Conservation (phyloP, 2,797 vertebrate genomes). For the Antennarius maculatus region DNA sequence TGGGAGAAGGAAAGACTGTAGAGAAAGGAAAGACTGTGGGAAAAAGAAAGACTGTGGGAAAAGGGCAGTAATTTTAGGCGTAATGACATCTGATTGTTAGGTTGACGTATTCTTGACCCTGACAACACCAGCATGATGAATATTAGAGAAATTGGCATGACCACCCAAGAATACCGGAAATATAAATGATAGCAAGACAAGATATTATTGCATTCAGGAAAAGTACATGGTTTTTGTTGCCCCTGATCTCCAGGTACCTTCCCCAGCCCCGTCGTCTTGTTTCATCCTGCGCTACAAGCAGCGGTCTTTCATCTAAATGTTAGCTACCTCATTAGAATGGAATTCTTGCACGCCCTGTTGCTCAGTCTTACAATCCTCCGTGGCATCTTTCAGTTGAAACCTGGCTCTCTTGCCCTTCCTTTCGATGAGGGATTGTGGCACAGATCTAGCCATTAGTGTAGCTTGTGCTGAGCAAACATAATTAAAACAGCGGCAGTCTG, state of each 20-base stretch:
- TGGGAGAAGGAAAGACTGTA: too few relatives aligned
- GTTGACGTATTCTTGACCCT: not conserved
- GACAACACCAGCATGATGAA: conserved; percentile 14
- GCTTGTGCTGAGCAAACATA: conserved; percentile 70
- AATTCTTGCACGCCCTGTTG: conserved; percentile 6
- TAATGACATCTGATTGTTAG: conserved; percentile 19
- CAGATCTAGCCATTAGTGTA: conserved; percentile 58
- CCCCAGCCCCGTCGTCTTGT: not conserved
- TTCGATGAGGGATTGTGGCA: conserved; percentile 43
- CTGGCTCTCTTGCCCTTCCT: conserved; percentile 30
- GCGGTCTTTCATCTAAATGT: conserved; percentile 2
- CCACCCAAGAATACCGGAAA: not conserved
- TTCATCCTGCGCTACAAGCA: not conserved
- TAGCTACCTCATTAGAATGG: not conserved
- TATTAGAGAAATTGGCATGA: conserved; percentile 1
- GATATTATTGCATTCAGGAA: conserved; percentile 1
- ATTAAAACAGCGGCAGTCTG: conserved; percentile 63
- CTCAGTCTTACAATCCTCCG: conserved; percentile 18
- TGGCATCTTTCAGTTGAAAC: conserved; percentile 37
- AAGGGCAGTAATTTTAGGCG: conserved; percentile 19
- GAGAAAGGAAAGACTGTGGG: too few relatives aligned
- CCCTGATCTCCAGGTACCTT: not conserved
- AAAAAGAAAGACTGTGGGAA: not conserved
- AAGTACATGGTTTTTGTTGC: not conserved
- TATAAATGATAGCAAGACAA: conserved; percentile 7